Conservation (phyloP, 2,797 vertebrate species). For the Macropus fuliginosus region DNA sequence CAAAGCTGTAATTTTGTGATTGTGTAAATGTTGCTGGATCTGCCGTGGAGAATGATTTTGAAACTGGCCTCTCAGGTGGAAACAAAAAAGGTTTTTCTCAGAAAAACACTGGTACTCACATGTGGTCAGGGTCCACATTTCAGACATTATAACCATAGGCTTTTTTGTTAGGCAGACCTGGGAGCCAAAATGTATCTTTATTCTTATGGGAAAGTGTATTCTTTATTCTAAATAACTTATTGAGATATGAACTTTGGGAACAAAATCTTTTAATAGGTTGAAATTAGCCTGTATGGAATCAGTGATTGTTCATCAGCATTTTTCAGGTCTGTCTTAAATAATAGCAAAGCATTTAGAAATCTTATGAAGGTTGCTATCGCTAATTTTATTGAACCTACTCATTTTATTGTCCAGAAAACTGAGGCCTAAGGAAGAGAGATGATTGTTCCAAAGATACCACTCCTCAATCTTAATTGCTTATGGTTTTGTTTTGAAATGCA, state of each 20-base stretch:
- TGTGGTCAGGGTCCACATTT: background rate
- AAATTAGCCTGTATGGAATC: too few species aligned
- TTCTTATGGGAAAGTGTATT: background rate
- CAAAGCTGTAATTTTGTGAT: background rate
- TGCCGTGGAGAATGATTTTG: background rate
- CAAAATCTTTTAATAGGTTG: too few species aligned
- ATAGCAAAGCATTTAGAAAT: background rate
- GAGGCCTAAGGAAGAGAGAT: background rate
- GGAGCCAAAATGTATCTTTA: background rate
- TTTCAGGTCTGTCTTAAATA: too few species aligned
- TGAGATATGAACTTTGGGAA: background rate
- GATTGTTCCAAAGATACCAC: background rate
- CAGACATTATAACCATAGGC: background rate
- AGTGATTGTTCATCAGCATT: too few species aligned
- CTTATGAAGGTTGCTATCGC: background rate
- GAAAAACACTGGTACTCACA: background rate
- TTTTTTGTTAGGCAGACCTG: background rate
- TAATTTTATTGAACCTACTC: background rate
- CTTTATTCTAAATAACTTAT: background rate
- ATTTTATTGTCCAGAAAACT: background rate
- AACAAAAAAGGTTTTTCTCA: background rate
- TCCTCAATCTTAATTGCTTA: slow-evolving; percentile 15
- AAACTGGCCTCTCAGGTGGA: background rate
- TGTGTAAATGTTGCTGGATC: background rate
- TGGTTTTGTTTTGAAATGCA: background rate